Evolutionary conservation across 2,888 invertebrate genomes (phyloP).

Genomic region (Hetaerina titia): DNA sequence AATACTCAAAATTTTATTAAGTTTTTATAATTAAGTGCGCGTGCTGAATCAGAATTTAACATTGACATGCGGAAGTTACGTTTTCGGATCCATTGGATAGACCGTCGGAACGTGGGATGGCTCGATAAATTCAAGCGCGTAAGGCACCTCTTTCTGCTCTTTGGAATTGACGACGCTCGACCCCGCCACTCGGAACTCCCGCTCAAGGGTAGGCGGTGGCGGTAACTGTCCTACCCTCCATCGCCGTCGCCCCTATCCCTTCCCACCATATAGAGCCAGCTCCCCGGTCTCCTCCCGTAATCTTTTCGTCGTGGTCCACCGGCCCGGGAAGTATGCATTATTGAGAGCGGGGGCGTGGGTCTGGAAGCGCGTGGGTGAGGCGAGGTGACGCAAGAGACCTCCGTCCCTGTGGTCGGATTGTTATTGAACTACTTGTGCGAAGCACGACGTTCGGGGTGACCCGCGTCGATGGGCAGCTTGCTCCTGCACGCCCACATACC

Average conservation of each 20-base stretch:
- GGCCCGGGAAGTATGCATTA: constrained; percentile 51
- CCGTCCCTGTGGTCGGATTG: neutral
- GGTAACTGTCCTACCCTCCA: neutral
- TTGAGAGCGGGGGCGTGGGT: neutral
- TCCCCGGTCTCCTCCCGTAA: too few species aligned
- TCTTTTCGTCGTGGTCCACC: constrained; percentile 22
- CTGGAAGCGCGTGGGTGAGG: neutral
- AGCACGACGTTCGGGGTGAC: neutral
- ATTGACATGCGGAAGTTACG: too few species aligned
- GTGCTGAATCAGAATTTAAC: too few species aligned
- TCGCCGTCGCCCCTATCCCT: neutral
- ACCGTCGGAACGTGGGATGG: too few species aligned
- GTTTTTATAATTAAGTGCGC: too few species aligned
- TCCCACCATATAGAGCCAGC: too few species aligned
- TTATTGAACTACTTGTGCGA: constrained; percentile 21
- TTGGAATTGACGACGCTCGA: too few species aligned
- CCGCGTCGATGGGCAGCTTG: neutral
- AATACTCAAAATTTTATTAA: too few species aligned
- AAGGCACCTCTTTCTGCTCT: too few species aligned
- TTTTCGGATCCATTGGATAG: too few species aligned
- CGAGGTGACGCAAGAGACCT: neutral
- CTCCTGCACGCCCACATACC: neutral
- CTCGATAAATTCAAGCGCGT: too few species aligned
- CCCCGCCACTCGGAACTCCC: too few species aligned
- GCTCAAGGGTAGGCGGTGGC: neutral